These are phyloP conservation scores for Florisuga fusca DNA, from an alignment of 2,797 vertebrate genomes.

Conservation along the genomic window DNA sequence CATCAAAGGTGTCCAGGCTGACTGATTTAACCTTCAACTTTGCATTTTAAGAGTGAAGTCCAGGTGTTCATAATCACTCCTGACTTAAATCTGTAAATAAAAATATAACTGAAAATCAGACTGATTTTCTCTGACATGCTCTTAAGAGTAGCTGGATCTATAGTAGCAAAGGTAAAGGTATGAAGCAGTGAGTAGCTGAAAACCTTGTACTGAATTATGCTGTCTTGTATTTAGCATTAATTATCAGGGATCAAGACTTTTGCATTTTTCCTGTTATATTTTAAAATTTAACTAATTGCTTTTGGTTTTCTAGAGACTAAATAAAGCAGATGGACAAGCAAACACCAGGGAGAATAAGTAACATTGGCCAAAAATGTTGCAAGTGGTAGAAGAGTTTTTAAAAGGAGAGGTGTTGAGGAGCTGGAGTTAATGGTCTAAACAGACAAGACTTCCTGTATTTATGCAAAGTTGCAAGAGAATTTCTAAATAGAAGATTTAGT, in stretches of 20 bases:
- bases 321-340: not conserved
- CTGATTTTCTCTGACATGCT: not conserved
- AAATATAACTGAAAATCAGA: not conserved
- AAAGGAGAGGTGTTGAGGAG: not conserved
- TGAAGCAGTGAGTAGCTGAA: not conserved
- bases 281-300: not conserved
- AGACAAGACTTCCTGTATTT: not conserved
- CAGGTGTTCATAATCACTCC: not conserved
- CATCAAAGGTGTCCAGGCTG: not conserved
- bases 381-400: not conserved
- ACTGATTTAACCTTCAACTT: not conserved
- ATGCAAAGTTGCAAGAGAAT: not conserved
- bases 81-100: not conserved
- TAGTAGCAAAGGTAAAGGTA: not conserved
- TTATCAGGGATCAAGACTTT: not conserved
- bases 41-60: not conserved
- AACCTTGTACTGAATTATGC: not conserved
- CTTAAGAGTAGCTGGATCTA: not conserved
- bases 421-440: not conserved
- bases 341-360: not conserved
- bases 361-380: not conserved
- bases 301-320: not conserved
- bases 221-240: not conserved
- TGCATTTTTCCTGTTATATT: not conserved
- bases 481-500: not conserved